Evolutionary conservation across 1,140 invertebrate genomes (phyloP).

Genomic region (Colletes latitarsis): DNA sequence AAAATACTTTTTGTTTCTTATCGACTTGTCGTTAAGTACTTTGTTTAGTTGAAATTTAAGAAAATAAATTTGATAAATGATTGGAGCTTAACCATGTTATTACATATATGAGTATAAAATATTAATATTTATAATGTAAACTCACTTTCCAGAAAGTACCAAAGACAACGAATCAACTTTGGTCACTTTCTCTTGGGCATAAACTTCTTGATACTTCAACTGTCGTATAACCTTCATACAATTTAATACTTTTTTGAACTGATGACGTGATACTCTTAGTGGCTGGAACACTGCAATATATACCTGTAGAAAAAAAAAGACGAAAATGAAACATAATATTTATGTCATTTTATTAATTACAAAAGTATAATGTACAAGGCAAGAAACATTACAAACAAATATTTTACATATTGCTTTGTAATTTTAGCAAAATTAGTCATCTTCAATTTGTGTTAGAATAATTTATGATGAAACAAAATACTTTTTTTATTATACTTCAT

Average conservation of each 20-base stretch:
- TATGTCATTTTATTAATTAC: neutral
- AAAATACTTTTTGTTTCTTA: too few species aligned
- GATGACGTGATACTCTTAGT: slow-evolving; percentile 88
- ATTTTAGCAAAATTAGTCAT: neutral
- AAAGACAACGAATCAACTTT: slow-evolving; percentile 93
- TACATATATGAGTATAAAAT: neutral
- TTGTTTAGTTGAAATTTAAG: too few species aligned
- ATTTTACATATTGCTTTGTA: neutral
- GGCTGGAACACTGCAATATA: slow-evolving; percentile 92
- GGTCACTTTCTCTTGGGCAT: slow-evolving; percentile 94
- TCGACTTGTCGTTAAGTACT: too few species aligned
- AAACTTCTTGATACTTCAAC: slow-evolving; percentile 91
- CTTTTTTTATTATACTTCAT: neutral
- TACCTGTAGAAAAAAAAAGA: slow-evolving; percentile 82
- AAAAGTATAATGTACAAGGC: slow-evolving; percentile 4
- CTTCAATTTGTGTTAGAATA: neutral
- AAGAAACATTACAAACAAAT: neutral
- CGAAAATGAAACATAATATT: slow-evolving; percentile 30
- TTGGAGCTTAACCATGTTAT: neutral
- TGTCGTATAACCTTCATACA: slow-evolving; percentile 91
- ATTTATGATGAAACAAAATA: neutral
- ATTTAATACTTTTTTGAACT: slow-evolving; percentile 90
- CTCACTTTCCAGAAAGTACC: slow-evolving; percentile 93
- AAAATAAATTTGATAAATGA: too few species aligned
- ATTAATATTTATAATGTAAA: slow-evolving; percentile 51